phyloP scores from a whole-genome alignment of 2,888 invertebrate species.

The Zelleria hepariella region DNA sequence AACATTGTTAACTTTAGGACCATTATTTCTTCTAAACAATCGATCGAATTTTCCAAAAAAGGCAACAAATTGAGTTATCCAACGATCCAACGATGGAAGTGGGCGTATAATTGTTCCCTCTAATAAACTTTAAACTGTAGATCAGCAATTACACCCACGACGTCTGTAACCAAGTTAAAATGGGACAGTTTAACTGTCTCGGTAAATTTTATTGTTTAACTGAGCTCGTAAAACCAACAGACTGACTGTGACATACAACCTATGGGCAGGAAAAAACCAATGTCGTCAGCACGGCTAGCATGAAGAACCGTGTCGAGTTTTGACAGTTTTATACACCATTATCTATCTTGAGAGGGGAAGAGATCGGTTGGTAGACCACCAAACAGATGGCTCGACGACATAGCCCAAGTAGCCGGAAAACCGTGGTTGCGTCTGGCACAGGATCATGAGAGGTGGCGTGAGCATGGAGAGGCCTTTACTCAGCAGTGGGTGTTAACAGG shows the following conservation, averaged over 20 bases:
- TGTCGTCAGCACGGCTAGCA: too few species aligned
- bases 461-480: too few species aligned
- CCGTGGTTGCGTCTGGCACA: too few species aligned
- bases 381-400: too few species aligned
- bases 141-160: not conserved
- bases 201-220: not conserved
- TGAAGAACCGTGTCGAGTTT: too few species aligned
- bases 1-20: not conserved
- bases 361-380: too few species aligned
- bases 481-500: too few species aligned
- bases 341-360: too few species aligned
- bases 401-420: too few species aligned
- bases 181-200: not conserved
- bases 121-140: not conserved
- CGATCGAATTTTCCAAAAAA: not conserved
- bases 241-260: not conserved
- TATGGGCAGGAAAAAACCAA: too few species aligned
- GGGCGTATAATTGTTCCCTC: not conserved
- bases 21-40: not conserved
- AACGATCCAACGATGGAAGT: not conserved
- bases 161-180: not conserved
- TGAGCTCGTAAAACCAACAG: not conserved
- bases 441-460: too few species aligned
- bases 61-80: not conserved
- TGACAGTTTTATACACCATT: too few species aligned